Base-by-base conservation (phyloP, 2,888 invertebrate genomes). In the Apocheima hispidaria region DNA sequence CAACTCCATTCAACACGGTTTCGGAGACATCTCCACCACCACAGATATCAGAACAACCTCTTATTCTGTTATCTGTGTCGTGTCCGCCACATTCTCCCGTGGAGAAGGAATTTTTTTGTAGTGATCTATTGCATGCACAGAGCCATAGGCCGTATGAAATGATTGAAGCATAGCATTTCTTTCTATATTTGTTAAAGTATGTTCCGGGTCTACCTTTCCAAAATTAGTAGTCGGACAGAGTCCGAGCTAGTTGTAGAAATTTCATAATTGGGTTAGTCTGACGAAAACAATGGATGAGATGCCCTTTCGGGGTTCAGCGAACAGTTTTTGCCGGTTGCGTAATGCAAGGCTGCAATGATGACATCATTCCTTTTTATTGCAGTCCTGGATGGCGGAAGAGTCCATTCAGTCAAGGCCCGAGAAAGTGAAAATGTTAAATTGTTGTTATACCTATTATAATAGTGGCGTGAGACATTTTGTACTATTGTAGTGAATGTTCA, bases 361-460 rank as follows among this genome's bases (percentile, higher is more conserved):
- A 65, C 70, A 69, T 69, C 70, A 66, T 70, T 70, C 68, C 59
- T 69, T 66, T 63, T 68, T 63, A 68, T 68, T 57, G 68, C 71
- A 70, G 69, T 73, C 74, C 71, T 68, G 69, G 65, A 69, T 73
- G 71, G 71, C 81, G 82, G 82, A 82, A 83, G 78, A 74, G 75
- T 74, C 76, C 74, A 77, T 74, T 64, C 72, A 74, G 69, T 64
- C 72, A 73, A 68, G 68, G 77, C 73, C 69, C 75, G 78, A 72
- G 84, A 86, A 88, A 87, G 89, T 87, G 87, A 86, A 86, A 88
- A 85, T 84, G 72, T 78, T 77, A 79, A 81, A 88, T 84, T 82
- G 74, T 77, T 77, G 73, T 73, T 83, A 87, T 56, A 30, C 30
- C 10, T 30, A 61, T 52, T 55, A 55, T 61, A 52, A 56, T 80